Conservation (phyloP, 2,113 vertebrate species). For the Takifugu flavidus region DNA sequence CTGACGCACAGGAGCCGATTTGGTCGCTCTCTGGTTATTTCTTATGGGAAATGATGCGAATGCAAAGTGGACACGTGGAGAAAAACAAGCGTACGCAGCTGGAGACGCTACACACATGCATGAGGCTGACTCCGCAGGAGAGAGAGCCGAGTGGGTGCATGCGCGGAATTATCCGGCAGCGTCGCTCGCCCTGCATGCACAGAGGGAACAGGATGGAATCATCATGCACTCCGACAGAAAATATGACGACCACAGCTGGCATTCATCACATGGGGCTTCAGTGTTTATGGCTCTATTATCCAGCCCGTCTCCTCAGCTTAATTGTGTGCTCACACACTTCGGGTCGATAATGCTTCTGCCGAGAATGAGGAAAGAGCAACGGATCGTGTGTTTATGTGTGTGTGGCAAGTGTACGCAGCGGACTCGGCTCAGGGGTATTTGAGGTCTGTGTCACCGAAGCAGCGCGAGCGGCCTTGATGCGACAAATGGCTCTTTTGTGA, state of each 20-base stretch:
- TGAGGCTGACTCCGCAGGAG: background rate
- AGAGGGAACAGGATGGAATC: conserved; percentile 18
- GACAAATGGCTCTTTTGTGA: conserved; percentile 64
- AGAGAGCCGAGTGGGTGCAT: background rate
- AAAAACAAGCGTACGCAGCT: too few species aligned
- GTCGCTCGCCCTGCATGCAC: conserved; percentile 14
- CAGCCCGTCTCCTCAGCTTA: conserved; percentile 58
- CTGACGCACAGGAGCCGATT: too few species aligned
- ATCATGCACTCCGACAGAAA: conserved; percentile 34
- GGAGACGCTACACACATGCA: too few species aligned
- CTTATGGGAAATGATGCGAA: too few species aligned
- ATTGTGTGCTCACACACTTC: conserved; percentile 65
- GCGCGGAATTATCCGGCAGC: too few species aligned
- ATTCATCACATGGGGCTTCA: conserved; percentile 53
- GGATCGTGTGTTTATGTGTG: conserved; percentile 25
- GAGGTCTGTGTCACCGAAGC: conserved; percentile 49
- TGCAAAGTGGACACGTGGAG: too few species aligned
- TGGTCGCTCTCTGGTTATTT: too few species aligned
- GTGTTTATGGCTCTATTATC: conserved; percentile 72
- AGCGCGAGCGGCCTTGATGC: conserved; percentile 58
- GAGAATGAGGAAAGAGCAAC: conserved; percentile 31
- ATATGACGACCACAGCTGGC: conserved; percentile 38
- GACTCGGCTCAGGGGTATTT: conserved; percentile 54
- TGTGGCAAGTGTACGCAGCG: conserved; percentile 22
- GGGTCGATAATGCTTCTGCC: conserved; percentile 56